A percentile compares a stretch with the other conserved stretches of the same genome.
phyloP scores from a whole-genome alignment of 2,888 invertebrate genomes.

The Anagyrus pseudococci region DNA sequence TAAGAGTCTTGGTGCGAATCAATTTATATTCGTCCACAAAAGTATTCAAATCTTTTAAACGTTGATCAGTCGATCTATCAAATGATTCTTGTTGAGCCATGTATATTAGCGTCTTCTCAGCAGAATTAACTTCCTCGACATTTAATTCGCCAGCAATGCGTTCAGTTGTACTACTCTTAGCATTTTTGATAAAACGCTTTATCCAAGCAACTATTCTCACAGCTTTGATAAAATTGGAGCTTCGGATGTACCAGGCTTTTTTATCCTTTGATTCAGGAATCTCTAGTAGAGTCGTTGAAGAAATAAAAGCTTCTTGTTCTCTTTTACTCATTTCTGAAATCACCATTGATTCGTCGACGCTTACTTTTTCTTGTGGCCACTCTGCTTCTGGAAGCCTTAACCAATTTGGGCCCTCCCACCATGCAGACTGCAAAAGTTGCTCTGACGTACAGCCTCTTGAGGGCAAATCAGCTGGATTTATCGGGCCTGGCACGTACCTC shows the following conservation, averaged over 20 bases:
- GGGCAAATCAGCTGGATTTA: slow-evolving; percentile 12
- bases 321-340: not conserved
- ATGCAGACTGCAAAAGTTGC: not conserved
- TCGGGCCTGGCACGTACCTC: slow-evolving; percentile 2
- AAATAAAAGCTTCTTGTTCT: not conserved
- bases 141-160: not conserved
- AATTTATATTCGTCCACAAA: slow-evolving; percentile 13
- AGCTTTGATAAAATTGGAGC: not conserved
- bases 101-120: not conserved
- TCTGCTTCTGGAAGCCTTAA: not conserved
- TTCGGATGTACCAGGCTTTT: slow-evolving; percentile 14
- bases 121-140: not conserved
- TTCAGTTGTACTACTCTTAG: not conserved
- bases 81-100: not conserved
- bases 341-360: not conserved
- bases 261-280: slow-evolving; percentile 2
- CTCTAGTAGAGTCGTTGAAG: not conserved
- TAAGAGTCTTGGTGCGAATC: slow-evolving; percentile 26
- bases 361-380: not conserved
- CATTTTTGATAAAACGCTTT: slow-evolving; percentile 7
- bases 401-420: slow-evolving; percentile 10
- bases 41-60: not conserved
- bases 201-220: slow-evolving; percentile 37
- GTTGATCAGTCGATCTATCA: not conserved
- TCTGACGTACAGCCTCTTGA: slow-evolving; percentile 1